Evolutionary conservation across 2,888 invertebrate species (phyloP), one percentile per base, ranked within the genome.

Genomic region (Stegana nigrithorax): DNA sequence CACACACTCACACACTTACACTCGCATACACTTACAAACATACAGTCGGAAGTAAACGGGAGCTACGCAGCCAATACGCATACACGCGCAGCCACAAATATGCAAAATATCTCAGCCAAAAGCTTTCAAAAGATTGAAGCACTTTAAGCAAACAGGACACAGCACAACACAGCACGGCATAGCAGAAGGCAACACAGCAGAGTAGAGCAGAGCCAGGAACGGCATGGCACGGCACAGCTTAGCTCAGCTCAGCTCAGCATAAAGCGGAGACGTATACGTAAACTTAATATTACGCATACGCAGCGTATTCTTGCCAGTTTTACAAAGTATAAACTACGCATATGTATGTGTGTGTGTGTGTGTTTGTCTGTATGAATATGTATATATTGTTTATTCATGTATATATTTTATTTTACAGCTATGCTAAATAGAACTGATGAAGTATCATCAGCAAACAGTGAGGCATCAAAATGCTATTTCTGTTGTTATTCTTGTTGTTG

Each of bases 71-170:
- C 70, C 66, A 51, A 58, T 65, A 59, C 56, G 63, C 63, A 66
- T 66, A 21, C 21, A 25, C 10, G 23, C 12, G n/a, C 2, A 21
- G 21, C 7, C 32, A 55, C 12, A 19, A 75, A 74, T 78, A 75
- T 75, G 73, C 68, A 77, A 75, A 75, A 71, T 70, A 78, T 75
- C 74, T 78, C 69, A 70, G 65, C 73, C 70, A 63, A 73, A 72
- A 75, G 73, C 75, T 75, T 76, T 76, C 66, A 71, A 71, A 74
- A 75, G 79, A 75, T 75, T 75, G 70, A 68, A 65, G 53, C 53
- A 55, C 53, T 55, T 55, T 32, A 55, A 55, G 19, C 32, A 51
- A 51, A 51, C 51, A 29, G n/a, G 27, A 17, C n/a, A 5, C 8
- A 47, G 25, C 23, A 21, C 47, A 17, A 47, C 36, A 36, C 10